These are phyloP conservation scores for Eurystomus glaucurus DNA, from an alignment of 2,797 vertebrate species.

Conservation along the genomic window DNA sequence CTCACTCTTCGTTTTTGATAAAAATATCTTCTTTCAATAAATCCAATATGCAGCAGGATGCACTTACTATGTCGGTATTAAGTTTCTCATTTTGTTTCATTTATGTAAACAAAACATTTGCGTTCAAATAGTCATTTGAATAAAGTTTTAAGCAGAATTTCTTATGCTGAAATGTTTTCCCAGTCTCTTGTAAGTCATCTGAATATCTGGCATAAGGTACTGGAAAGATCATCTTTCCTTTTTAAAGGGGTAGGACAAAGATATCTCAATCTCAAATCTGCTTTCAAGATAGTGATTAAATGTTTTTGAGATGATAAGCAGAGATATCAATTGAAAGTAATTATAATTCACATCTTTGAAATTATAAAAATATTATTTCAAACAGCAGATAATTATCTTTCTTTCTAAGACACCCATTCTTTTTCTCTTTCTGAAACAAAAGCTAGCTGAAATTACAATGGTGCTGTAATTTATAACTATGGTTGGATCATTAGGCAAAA, in stretches of 20 bases:
- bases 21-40: not conserved
- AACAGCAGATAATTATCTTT: not conserved
- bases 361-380: not conserved
- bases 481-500: conserved; percentile 68
- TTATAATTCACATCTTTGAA: not conserved
- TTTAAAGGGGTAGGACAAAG: not conserved
- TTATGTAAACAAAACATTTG: not conserved
- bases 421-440: conserved; percentile 29
- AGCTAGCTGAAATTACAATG: conserved; percentile 13
- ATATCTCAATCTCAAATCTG: not conserved
- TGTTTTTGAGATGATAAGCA: not conserved
- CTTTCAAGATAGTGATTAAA: not conserved
- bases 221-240: not conserved
- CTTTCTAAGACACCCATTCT: not conserved
- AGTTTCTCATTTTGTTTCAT: not conserved
- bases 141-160: not conserved
- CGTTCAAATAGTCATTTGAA: not conserved
- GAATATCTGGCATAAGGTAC: not conserved
- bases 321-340: not conserved
- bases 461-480: conserved; percentile 38
- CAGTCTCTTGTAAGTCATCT: not conserved
- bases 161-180: not conserved
- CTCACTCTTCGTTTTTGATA: not conserved
- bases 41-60: not conserved
- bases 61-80: not conserved